phyloP scores from a whole-genome alignment of 1,140 invertebrate genomes.

The Paraescarpia echinospica region DNA sequence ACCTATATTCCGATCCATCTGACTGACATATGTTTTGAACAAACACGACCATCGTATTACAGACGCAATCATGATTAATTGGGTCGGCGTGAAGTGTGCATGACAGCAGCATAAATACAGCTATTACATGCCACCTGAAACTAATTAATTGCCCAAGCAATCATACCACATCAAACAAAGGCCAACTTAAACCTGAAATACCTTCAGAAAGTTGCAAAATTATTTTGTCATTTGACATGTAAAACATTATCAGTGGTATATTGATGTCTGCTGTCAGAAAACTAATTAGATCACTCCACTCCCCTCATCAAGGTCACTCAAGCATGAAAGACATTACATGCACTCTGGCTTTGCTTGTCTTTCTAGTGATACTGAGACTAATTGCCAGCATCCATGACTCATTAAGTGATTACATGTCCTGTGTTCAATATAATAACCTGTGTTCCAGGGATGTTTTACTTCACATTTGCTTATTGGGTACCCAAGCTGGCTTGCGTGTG shows the following conservation, averaged over 20 bases:
- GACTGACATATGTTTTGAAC: not conserved
- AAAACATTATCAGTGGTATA: not conserved
- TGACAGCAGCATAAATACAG: not conserved
- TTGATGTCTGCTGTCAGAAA: not conserved
- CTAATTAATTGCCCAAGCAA: not conserved
- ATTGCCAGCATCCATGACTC: not conserved
- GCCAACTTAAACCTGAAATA: too few relatives aligned
- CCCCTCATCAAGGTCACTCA: not conserved
- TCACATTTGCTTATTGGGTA: not conserved
- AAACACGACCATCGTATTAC: not conserved
- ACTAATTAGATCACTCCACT: not conserved
- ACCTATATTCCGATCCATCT: not conserved
- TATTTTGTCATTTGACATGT: too few relatives aligned
- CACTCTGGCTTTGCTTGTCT: not conserved
- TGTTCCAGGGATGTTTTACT: not conserved
- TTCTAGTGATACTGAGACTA: not conserved
- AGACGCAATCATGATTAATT: not conserved
- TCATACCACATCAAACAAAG: not conserved
- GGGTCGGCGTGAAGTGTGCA: not conserved
- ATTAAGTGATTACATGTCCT: not conserved
- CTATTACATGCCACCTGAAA: not conserved
- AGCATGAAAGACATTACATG: not conserved
- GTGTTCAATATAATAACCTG: not conserved
- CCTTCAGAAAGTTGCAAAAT: too few relatives aligned
- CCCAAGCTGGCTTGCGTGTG: not conserved